Evolutionary conservation across 2,797 vertebrate species (phyloP), one percentile per base, ranked within the genome.

Genomic region (Gymnothorax reevesii): DNA sequence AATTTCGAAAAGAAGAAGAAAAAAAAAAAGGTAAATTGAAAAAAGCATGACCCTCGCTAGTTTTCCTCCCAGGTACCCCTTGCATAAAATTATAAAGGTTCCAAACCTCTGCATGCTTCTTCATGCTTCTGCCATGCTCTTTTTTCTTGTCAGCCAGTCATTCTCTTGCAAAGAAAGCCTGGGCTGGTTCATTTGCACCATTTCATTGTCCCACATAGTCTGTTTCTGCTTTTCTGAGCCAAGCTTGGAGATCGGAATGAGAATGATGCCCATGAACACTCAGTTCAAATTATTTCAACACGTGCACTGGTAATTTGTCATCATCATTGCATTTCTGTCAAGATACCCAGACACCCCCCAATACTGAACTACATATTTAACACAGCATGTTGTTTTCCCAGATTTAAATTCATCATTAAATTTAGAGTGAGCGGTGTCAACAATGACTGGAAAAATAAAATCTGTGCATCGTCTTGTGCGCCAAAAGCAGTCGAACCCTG

Each of bases 101-200:
- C 42, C 42, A 49, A 42, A 49, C 71, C 27, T 75, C 27, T 15
- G 27, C 71, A 75, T 15, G 27, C 71, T 49, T 15, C 0, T 49
- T 42, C 27, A 49, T 42, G 71, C 33, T 33, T 49, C 33, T 13
- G 71, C 71, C 25, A 42, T 42, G 49, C 27, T 75, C 33, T 75
- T 75, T 75, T 27, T 75, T 42, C n/a, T 12, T 75, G 71, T 75
- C 15, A 22, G 17, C 42, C 1, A 42, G 15, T 42, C 13, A 79
- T 75, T 54, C 22, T 79, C 15, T 79, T 79, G 27, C 42, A 75
- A 75, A 75, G 42, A 75, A 75, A 42, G 71, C 71, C 71, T 75
- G 15, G 49, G 42, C 0, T 12, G 71, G 27, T 75, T 75, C 75
- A 79, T 79, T 52, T 8, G 17, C 8, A 49, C 33, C 25, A 52